These are phyloP conservation scores for Nasonia giraulti DNA, from an alignment of 1,140 invertebrate genomes.

Conservation along the genomic window DNA sequence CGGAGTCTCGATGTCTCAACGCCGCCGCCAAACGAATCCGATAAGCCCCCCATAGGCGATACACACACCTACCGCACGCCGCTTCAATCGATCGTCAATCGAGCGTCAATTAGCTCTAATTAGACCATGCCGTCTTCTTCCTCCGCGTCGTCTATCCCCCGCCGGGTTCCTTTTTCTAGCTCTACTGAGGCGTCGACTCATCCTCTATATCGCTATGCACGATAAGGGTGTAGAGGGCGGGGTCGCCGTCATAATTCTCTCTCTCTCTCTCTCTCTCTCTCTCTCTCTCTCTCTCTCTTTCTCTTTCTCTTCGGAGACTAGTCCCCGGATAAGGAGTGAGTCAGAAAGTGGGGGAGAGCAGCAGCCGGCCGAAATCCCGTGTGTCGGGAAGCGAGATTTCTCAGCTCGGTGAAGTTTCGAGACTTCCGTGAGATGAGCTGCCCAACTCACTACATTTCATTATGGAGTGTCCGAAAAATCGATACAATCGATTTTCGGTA, in stretches of 20 bases:
- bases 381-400: not conserved
- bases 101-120: constrained; percentile 29
- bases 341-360: not conserved
- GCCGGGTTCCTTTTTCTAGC: not conserved
- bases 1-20: too few relatives aligned
- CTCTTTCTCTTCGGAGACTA: not conserved
- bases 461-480: too few relatives aligned
- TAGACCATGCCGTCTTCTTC: constrained; percentile 28
- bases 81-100: constrained; percentile 13
- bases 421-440: too few relatives aligned
- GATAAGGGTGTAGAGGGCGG: constrained; percentile 43
- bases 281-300: not conserved
- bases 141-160: not conserved
- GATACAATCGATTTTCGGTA: too few relatives aligned
- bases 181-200: not conserved
- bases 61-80: not conserved
- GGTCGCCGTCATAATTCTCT: constrained; percentile 10
- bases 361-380: constrained; percentile 5
- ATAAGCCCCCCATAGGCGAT: not conserved
- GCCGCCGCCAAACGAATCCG: not conserved
- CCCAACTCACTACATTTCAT: too few relatives aligned
- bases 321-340: constrained; percentile 27
- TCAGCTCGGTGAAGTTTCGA: not conserved
- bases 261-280: not conserved
- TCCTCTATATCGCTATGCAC: constrained; percentile 1